Conservation (phyloP, 2,113 vertebrate species). For the Dipodomys spectabilis region DNA sequence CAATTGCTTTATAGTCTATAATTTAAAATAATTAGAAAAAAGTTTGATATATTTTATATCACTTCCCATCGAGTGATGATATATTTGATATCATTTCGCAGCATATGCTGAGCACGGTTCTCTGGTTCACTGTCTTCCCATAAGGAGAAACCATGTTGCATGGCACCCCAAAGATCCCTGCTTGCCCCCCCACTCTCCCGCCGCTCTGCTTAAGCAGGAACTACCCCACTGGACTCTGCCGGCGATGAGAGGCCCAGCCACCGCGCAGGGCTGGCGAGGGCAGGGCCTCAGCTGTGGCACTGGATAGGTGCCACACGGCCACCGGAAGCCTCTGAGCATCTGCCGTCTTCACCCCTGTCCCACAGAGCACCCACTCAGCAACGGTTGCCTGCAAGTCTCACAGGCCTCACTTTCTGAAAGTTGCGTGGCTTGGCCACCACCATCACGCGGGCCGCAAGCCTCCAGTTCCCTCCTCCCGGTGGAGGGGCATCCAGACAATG, state of each 20-base stretch:
- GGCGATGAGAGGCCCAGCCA: neutral
- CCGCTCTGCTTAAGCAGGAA: no score
- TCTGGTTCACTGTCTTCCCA: neutral
- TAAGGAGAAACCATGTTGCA: neutral
- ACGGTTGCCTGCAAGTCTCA: neutral
- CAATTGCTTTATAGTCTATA: constrained; percentile 90
- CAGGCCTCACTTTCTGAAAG: neutral
- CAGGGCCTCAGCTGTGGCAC: fast-evolving
- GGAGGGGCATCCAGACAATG: no score
- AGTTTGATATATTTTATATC: neutral
- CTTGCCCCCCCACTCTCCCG: neutral
- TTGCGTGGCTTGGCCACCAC: neutral
- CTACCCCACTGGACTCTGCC: neutral
- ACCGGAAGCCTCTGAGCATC: neutral
- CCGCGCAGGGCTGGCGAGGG: neutral
- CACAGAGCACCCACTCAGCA: fast-evolving
- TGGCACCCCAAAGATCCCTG: fast-evolving
- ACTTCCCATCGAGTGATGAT: no score
- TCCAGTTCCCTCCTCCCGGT: neutral
- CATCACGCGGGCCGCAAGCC: neutral
- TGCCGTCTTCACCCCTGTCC: neutral
- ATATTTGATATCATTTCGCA: neutral
- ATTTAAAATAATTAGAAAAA: constrained; percentile 61
- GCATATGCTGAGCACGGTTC: fast-evolving
- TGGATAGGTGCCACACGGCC: fast-evolving